Evolutionary conservation across 2,888 invertebrate species (phyloP), one percentile per base, ranked within the genome.

Genomic region (Andrena fulva): DNA sequence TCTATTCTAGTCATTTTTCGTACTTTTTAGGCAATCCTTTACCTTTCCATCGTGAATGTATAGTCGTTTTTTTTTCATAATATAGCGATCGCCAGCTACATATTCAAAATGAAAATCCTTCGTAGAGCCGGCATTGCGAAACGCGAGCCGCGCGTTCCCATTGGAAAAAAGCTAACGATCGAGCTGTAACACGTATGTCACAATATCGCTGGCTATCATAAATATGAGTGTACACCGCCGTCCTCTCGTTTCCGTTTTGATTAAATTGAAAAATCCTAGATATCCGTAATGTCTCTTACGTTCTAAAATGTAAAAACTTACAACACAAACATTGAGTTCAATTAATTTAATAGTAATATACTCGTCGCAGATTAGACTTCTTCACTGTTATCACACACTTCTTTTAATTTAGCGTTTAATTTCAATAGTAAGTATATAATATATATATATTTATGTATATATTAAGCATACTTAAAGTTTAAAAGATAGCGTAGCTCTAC

Each of bases 191-290:
- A 86, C 85, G 88, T 89, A 89, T 88, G 89, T 87, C 89, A 89
- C 86, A 62, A 54, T 56, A 66, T 80, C 35, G 62, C 74, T 75
- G 60, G 64, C 42, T 84, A 75, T 83, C 71, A 82, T 85, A 81
- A 82, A 81, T 76, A 87, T 76, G 69, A 80, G 52, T 89, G 75
- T 52, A 50, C 70, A 50, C 70, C 31, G 31, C n/a, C 56, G 12
- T 48, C 50, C 16, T 12, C 4, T 12, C 4, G 20, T 50, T 50
- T 42, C 68, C 73, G 52, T 89, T 89, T 91, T 91, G 87, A 92
- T 91, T 92, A 86, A 92, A 90, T 92, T 91, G 89, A 87, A 91
- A 92, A 91, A 91, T 90, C 89, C 91, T 91, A 91, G 86, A 79
- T 88, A 85, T 86, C 54, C 63, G 76, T 89, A 89, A 89, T 86